These are phyloP conservation scores for Nannoperca australis DNA, from an alignment of 2,797 vertebrate genomes.

Conservation along the genomic window DNA sequence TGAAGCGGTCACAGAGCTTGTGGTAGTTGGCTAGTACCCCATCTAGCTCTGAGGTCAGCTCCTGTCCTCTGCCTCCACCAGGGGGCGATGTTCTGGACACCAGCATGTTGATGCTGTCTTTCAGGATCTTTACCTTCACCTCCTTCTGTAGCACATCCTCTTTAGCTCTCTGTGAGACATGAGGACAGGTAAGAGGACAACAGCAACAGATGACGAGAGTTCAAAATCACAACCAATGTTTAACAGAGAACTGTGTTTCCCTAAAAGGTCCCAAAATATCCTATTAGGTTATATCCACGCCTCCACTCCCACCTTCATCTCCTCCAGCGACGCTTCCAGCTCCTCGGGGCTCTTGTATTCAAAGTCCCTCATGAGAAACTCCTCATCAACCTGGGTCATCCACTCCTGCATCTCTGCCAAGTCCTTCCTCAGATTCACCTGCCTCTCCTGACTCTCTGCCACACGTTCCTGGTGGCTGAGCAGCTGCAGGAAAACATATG, in stretches of 20 bases:
- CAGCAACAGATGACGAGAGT: not conserved
- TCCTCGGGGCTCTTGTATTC: constrained; percentile 98
- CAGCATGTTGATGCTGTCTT: constrained; percentile 94
- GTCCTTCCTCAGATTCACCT: constrained; percentile 95
- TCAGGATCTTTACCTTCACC: constrained; percentile 97
- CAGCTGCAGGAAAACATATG: constrained; percentile 82
- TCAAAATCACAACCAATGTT: not conserved
- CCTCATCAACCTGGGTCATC: constrained; percentile 97
- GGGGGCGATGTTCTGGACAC: constrained; percentile 85
- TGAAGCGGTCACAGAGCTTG: constrained; percentile 94
- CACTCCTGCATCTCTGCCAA: constrained; percentile 98
- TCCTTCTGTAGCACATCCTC: constrained; percentile 99
- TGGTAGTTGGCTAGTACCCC: constrained; percentile 94
- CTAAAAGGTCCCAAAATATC: not conserved
- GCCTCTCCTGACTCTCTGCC: constrained; percentile 92
- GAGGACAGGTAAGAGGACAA: not conserved
- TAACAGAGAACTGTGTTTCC: not conserved
- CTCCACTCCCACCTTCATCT: constrained; percentile 92
- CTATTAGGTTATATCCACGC: not conserved
- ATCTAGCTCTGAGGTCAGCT: constrained; percentile 88
- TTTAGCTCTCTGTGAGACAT: constrained; percentile 90
- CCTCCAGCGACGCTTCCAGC: constrained; percentile 92
- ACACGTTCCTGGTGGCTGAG: constrained; percentile 88
- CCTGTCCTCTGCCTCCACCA: constrained; percentile 82
- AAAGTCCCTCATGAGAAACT: constrained; percentile 97